Conservation (phyloP, 2,797 vertebrate species). For the Champsocephalus esox region DNA sequence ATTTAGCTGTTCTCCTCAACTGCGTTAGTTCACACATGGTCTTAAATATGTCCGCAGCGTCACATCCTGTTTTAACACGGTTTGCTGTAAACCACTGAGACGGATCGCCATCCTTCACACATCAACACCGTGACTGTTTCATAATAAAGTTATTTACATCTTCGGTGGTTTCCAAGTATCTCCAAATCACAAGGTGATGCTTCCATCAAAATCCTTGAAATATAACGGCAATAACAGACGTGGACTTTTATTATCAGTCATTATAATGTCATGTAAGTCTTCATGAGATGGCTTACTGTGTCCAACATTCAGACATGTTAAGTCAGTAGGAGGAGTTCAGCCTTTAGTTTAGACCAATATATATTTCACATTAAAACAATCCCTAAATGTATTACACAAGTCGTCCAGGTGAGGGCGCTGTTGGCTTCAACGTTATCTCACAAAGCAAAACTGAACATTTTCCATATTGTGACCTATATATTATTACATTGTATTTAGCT, state of each 20-base stretch:
- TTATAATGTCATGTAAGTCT: not conserved
- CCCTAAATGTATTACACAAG: not conserved
- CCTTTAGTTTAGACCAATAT: too few species aligned
- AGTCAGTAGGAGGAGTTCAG: too few species aligned
- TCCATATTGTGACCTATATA: not conserved
- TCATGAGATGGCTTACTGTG: not conserved
- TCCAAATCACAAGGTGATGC: not conserved
- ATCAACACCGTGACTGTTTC: not conserved
- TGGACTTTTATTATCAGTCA: not conserved
- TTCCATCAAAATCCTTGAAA: not conserved
- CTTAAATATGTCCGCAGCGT: not conserved
- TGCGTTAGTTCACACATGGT: not conserved
- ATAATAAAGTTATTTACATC: not conserved
- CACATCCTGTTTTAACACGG: not conserved
- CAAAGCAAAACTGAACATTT: not conserved
- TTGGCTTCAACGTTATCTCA: not conserved
- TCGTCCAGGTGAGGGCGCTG: not conserved
- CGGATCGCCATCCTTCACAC: too few species aligned
- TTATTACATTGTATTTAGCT: too few species aligned
- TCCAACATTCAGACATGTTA: too few species aligned
- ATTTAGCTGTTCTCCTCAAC: not conserved
- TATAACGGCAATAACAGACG: not conserved
- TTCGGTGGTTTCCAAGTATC: not conserved
- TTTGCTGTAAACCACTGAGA: too few species aligned
- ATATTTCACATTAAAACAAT: not conserved